Evolutionary conservation across 2,113 vertebrate species (phyloP).

Genomic region (Oostethus manadensis): DNA sequence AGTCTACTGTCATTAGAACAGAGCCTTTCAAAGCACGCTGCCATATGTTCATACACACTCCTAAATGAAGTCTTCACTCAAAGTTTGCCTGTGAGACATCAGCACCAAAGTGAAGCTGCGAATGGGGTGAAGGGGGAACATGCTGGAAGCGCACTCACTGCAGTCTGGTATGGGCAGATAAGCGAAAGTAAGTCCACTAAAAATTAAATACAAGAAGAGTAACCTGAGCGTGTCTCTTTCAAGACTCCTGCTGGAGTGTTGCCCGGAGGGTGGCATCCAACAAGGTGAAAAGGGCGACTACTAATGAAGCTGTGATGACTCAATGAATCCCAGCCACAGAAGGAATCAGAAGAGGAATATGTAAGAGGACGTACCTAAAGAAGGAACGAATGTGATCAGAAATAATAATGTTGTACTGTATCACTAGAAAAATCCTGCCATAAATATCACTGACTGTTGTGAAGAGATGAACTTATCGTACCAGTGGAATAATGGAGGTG

Average conservation of each 20-base stretch:
- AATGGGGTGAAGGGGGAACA: slow-evolving; percentile 13
- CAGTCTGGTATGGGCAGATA: slow-evolving; percentile 51
- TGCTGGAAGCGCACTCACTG: slow-evolving; percentile 34
- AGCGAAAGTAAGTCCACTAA: slow-evolving; percentile 34
- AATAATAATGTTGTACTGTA: too few relatives aligned
- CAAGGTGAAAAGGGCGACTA: slow-evolving; percentile 53
- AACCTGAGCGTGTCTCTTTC: slow-evolving; percentile 27
- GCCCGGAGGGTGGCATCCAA: slow-evolving; percentile 40
- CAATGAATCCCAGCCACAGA: slow-evolving; percentile 49
- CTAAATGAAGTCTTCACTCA: slow-evolving; percentile 45
- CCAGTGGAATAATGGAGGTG: too few relatives aligned
- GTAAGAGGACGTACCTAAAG: background rate
- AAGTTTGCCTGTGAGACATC: slow-evolving; percentile 29
- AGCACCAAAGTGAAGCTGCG: slow-evolving; percentile 37
- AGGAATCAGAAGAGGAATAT: background rate
- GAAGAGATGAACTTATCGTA: too few relatives aligned
- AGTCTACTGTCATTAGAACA: background rate
- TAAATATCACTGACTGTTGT: too few relatives aligned
- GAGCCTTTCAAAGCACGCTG: slow-evolving; percentile 16
- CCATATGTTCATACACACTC: slow-evolving; percentile 3
- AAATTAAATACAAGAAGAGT: slow-evolving; percentile 46
- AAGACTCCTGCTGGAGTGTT: slow-evolving; percentile 34
- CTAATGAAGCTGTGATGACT: slow-evolving; percentile 62
- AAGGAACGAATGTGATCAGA: background rate
- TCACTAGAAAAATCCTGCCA: too few relatives aligned